Conservation (phyloP, 2,797 vertebrate species). For the Hippopotamyrus pictus region DNA sequence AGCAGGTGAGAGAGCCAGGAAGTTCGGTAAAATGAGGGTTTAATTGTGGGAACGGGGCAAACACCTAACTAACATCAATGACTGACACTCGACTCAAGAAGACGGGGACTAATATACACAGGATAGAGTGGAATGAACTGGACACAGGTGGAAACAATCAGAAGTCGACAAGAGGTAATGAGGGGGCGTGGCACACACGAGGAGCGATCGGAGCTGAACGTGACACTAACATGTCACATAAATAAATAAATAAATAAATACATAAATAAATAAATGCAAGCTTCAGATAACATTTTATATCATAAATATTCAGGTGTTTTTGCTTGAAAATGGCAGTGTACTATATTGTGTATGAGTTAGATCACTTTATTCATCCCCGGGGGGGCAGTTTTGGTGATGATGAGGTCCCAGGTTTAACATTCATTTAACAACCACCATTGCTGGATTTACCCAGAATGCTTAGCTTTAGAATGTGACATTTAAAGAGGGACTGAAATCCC, state of each 20-base stretch:
- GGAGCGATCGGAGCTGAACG: too few species aligned
- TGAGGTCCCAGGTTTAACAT: background rate
- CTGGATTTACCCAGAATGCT: background rate
- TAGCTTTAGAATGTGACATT: background rate
- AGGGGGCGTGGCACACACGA: too few species aligned
- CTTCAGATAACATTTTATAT: background rate
- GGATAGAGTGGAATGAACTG: too few species aligned
- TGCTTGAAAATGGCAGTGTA: background rate
- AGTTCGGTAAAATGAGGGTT: too few species aligned
- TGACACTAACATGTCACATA: background rate
- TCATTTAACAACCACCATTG: background rate
- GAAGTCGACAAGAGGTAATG: too few species aligned
- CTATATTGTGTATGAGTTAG: background rate
- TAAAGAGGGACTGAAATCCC: background rate
- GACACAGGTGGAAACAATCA: too few species aligned
- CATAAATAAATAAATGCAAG: background rate
- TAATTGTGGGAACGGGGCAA: too few species aligned
- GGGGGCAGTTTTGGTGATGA: background rate
- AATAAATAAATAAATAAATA: too few species aligned
- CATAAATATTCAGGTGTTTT: background rate
- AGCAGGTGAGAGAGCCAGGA: too few species aligned
- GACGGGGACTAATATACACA: too few species aligned
- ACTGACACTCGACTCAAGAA: too few species aligned
- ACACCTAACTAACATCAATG: too few species aligned
- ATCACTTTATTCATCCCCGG: background rate